Evolutionary conservation across 2,113 vertebrate species (phyloP), one percentile per base, ranked within the genome.

Genomic region (Zosterops borbonicus): DNA sequence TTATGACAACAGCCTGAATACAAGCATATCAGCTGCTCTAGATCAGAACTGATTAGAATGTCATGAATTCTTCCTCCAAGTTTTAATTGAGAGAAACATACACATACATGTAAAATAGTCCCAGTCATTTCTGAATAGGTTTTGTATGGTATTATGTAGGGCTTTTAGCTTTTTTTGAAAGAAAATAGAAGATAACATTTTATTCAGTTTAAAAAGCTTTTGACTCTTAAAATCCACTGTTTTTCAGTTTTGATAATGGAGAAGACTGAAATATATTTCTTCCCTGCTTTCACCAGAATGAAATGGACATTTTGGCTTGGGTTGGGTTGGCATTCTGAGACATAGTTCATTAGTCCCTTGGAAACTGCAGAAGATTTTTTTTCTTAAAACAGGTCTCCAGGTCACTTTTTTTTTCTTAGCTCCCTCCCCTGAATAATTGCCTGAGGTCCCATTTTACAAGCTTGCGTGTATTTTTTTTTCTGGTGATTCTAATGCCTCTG

Each of bases 281-380:
- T 81, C 21, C 14, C 23, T 59, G 24, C 39, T 87, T 91, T 74
- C 60, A 71, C 56, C 2, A 1, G 73, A 95, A 92, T 52, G 14
- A 87, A 96, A 85, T 62, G 63, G 25, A 59, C 24, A n/a, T 80
- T 88, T 88, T 95, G 90, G 35, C 33, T 76, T 92, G 59, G 76
- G 39, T 44, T 86, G 76, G 39, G 39, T 44, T 86, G 76, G 39
- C 27, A 75, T 92, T 94, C 68, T 70, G 83, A 92, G n/a, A 77
- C 41, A 28, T 6, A 65, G 58, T 77, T 88, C 76, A 89, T 92
- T 74, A 89, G 75, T 73, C 49, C 60, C 46, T 82, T 90, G 56
- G 55, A 71, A 86, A 69, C 49, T 69, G 64, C 46, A 62, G 59
- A 85, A 56, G 44, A 29, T 12, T 63, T 88, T 87, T 87, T 88